These are phyloP conservation scores for Sminthurides aquaticus DNA, from an alignment of 2,888 invertebrate species.

Conservation along the genomic window DNA sequence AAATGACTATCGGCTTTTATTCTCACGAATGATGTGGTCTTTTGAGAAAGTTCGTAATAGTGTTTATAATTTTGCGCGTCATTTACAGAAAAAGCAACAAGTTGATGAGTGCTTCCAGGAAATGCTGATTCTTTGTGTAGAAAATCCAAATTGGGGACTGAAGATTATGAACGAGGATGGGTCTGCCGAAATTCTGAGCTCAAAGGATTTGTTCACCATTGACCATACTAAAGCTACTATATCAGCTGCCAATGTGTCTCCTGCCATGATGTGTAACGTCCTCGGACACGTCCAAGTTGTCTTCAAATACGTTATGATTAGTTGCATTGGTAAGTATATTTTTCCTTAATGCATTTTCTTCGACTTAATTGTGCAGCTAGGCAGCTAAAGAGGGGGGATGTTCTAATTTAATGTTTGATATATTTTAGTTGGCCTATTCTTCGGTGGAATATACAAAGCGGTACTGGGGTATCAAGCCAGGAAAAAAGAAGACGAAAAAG, in stretches of 20 bases:
- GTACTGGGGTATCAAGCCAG: slow-evolving; percentile 7
- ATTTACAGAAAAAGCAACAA: slow-evolving; percentile 31
- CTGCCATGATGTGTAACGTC: slow-evolving; percentile 8
- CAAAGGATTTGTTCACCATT: slow-evolving; percentile 13
- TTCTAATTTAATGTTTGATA: too few relatives aligned
- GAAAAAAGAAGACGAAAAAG: slow-evolving; percentile 44
- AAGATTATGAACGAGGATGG: slow-evolving; percentile 14
- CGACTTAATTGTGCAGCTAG: too few relatives aligned
- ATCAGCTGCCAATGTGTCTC: slow-evolving; percentile 14
- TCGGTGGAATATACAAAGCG: slow-evolving; percentile 13
- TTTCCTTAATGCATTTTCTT: slow-evolving; percentile 4
- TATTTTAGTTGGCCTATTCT: too few relatives aligned
- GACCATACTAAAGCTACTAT: slow-evolving; percentile 16
- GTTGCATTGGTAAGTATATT: slow-evolving; percentile 10
- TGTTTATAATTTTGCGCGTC: too few relatives aligned
- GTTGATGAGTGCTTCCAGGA: slow-evolving; percentile 33
- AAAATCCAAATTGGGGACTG: slow-evolving; percentile 37
- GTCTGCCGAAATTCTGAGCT: slow-evolving; percentile 9
- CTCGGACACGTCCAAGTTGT: slow-evolving; percentile 10
- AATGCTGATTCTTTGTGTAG: slow-evolving; percentile 34
- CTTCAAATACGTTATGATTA: slow-evolving; percentile 12
- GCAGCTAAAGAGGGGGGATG: too few relatives aligned
- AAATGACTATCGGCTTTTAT: background rate
- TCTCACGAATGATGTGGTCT: too few relatives aligned
- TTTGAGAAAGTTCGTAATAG: too few relatives aligned